Evolutionary conservation across 1,140 invertebrate genomes (phyloP).

Genomic region (Hylyphantes graminicola): DNA sequence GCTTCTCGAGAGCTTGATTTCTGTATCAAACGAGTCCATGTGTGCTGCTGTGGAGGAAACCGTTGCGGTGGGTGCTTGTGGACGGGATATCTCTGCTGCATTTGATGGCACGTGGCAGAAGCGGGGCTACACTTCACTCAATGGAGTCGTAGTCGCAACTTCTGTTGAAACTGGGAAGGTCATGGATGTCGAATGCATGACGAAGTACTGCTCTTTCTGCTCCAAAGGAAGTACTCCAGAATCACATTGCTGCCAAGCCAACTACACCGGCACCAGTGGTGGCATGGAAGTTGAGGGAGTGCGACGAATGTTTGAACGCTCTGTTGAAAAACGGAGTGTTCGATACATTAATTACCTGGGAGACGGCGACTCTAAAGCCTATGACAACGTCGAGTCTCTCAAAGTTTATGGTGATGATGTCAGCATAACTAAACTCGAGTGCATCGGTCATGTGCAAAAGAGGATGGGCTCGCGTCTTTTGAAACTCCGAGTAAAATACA

Average conservation of each 20-base stretch:
- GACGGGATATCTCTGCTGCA: no score
- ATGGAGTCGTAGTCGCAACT: no score
- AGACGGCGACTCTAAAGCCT: conserved; percentile 59
- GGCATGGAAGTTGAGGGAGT: conserved; percentile 61
- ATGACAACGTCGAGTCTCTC: conserved; percentile 37
- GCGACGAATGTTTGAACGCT: conserved; percentile 49
- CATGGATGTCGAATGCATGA: no score
- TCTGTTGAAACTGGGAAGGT: no score
- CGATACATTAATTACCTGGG: no score
- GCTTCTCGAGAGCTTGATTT: neutral
- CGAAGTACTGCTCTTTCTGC: no score
- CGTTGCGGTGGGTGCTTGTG: neutral
- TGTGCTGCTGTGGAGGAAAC: conserved; percentile 1
- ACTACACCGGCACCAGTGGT: conserved; percentile 39
- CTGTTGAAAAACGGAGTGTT: no score
- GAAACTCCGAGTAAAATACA: neutral
- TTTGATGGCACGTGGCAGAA: no score
- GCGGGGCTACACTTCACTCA: no score
- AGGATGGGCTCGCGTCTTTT: conserved; percentile 6
- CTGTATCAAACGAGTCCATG: conserved; percentile 16
- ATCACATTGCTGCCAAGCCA: conserved; percentile 30
- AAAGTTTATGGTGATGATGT: conserved; percentile 60
- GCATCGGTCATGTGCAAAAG: conserved; percentile 25
- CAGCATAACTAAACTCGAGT: conserved; percentile 10
- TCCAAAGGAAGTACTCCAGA: no score